Percentiles rank a stretch among this genome's conserved stretches.
Evolutionary conservation across 2,888 invertebrate genomes (phyloP).

Genomic region (Lathronympha strigana): DNA sequence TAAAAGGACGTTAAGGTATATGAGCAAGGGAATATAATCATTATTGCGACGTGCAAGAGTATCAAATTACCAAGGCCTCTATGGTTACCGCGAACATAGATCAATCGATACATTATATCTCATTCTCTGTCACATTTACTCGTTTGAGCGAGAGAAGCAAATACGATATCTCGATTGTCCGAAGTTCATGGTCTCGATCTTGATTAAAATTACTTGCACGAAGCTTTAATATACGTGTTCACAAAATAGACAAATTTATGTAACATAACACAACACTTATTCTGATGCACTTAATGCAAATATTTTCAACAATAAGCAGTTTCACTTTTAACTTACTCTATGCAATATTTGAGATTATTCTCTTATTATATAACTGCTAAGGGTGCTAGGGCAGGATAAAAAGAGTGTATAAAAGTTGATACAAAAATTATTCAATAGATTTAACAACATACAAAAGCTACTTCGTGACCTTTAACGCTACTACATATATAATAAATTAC

Average conservation of each 20-base stretch:
- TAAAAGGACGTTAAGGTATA: constrained; percentile 3
- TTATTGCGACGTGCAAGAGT: background rate
- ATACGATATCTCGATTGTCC: no score
- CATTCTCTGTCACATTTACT: no score
- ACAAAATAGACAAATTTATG: background rate
- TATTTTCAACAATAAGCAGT: constrained; percentile 33
- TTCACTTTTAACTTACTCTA: constrained; percentile 32
- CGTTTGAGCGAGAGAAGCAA: no score
- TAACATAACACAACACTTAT: constrained; percentile 7
- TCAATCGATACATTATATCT: no score
- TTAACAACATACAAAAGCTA: constrained; percentile 84
- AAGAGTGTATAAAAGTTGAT: constrained; percentile 83
- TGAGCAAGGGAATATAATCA: constrained; percentile 20
- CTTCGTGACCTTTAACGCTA: constrained; percentile 69
- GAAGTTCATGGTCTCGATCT: no score
- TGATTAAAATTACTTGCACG: no score
- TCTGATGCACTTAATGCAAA: constrained; percentile 13
- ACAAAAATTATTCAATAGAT: constrained; percentile 80
- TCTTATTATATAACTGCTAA: constrained; percentile 60
- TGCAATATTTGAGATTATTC: constrained; percentile 34
- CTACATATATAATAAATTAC: constrained; percentile 64
- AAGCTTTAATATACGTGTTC: constrained; percentile 3
- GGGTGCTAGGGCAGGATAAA: constrained; percentile 83
- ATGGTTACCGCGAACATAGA: no score
- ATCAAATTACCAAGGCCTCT: background rate